These are phyloP conservation scores for Ranitomeya imitator DNA, from an alignment of 2,113 vertebrate species.

Conservation along the genomic window DNA sequence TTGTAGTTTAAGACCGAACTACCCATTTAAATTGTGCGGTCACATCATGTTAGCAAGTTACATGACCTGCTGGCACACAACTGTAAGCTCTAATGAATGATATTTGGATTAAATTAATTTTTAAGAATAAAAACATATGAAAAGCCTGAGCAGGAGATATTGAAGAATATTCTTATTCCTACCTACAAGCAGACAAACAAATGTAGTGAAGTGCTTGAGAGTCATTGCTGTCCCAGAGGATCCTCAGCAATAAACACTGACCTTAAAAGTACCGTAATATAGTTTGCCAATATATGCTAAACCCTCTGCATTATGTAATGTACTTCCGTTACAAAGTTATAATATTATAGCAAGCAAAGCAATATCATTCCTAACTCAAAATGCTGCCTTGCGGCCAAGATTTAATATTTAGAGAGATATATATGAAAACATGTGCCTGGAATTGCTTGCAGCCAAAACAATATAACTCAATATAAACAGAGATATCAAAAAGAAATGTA, in stretches of 20 bases:
- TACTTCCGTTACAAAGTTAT: constrained; percentile 2
- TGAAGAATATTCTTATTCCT: not conserved
- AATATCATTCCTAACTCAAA: constrained; percentile 28
- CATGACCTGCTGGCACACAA: not conserved
- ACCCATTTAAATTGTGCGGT: not conserved
- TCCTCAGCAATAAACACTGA: not conserved
- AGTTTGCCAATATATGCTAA: not conserved
- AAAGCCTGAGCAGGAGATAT: not conserved
- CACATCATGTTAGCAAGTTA: not conserved
- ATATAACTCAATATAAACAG: constrained; percentile 43
- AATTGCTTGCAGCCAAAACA: constrained; percentile 30
- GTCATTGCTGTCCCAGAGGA: not conserved
- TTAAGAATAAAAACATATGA: not conserved
- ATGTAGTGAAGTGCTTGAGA: not conserved
- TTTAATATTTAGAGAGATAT: constrained; percentile 42
- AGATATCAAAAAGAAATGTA: constrained; percentile 34
- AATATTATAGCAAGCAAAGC: constrained; percentile 37
- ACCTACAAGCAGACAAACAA: not conserved
- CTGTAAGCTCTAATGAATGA: not conserved
- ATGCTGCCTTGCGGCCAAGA: constrained; percentile 26
- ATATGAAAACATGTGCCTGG: constrained; percentile 39
- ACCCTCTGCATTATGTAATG: constrained; percentile 12
- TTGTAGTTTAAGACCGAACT: no score
- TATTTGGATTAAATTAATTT: not conserved
- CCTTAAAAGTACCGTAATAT: constrained; percentile 35